Evolutionary conservation across 2,888 invertebrate species (phyloP), one percentile per base, ranked within the genome.

Genomic region (Halictus ligatus): DNA sequence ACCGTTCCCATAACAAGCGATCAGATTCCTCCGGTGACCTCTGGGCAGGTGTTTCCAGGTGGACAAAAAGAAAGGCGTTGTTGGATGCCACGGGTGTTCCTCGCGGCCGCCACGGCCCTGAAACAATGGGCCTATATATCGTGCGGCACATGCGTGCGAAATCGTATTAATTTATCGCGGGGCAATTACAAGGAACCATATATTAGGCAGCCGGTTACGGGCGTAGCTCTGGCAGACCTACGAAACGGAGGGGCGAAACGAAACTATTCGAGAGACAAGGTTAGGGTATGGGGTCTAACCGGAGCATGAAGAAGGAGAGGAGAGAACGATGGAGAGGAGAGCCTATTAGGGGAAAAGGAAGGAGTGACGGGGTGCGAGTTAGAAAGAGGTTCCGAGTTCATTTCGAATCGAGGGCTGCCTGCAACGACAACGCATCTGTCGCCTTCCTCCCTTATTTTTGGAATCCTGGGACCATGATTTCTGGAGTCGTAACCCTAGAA

Each of bases 151-250:
- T 86, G 86, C 91, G 87, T 87, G 87, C 87, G 86, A 86, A 86
- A 86, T 86, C 86, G 92, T 92, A 93, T 94, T 94, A 94, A 94
- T 94, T 94, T 94, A 94, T 94, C 90, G 93, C 90, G 84, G 90
- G 90, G 94, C 92, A 94, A 94, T 94, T 94, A 94, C 94, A 94
- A 94, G 93, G 90, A 93, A 94, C 92, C 92, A 93, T 94, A 93
- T 92, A 94, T 94, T 93, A 94, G 89, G 89, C 90, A 88, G 90
- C 40, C 87, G 84, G 84, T 83, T 88, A 86, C 86, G 85, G 89
- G 85, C 82, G 84, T 83, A 75, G 78, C 74, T 72, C 83, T 87
- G 90, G 76, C 88, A 81, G 87, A 86, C 58, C 86, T 80, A 72
- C 80, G 85, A 80, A 79, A 77, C 81, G 73, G 84, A 78, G 67